Evolutionary conservation across 1,140 invertebrate species (phyloP), one percentile per base, ranked within the genome.

Genomic region (Drosophila elegans): DNA sequence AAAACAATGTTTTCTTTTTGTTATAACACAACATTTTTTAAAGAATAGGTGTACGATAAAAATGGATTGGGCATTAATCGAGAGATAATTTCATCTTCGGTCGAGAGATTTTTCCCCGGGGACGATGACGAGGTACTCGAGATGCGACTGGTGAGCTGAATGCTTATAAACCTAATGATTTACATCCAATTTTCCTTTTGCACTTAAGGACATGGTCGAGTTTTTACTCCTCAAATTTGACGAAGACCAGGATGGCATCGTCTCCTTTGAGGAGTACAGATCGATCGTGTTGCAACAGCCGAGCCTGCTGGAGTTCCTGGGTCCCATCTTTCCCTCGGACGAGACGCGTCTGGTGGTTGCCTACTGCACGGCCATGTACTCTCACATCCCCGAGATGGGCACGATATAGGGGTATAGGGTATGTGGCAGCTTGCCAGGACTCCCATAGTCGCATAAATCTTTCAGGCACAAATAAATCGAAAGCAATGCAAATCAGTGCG

Each of bases 401-500:
- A 21, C 25, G 25, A 29, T 49, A 10, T 34, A 60, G 55, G n/a
- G n/a, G 25, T 67, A 44, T 16, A 16, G 34, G 38, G 38, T 66
- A n/a, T 66, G 12, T 75, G 62, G 74, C 62, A 42, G 44, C 67
- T 41, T 67, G 74, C 54, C 72, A 75, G 46, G 46, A 49, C 25
- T 16, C 39, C 29, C 53, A 29, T 32, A 2, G 46, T 49, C 46
- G 46, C 46, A 68, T 68, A 68, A 68, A 68, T 68, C 64, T 68
- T 68, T 66, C 39, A 66, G 64, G 64, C 46, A 53, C 64, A 82
- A 86, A 86, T 83, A 86, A 83, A 86, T 88, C 75, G 84, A 88
- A 83, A 77, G 75, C 83, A 83, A 74, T 83, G 84, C 75, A 83
- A 88, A 76, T 67, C 54, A 68, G 62, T 62, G 54, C 51, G 21